A percentile compares a stretch with the other conserved stretches of the same genome.
Conservation (phyloP, 2,113 vertebrate species). For the Odontesthes bonariensis region DNA sequence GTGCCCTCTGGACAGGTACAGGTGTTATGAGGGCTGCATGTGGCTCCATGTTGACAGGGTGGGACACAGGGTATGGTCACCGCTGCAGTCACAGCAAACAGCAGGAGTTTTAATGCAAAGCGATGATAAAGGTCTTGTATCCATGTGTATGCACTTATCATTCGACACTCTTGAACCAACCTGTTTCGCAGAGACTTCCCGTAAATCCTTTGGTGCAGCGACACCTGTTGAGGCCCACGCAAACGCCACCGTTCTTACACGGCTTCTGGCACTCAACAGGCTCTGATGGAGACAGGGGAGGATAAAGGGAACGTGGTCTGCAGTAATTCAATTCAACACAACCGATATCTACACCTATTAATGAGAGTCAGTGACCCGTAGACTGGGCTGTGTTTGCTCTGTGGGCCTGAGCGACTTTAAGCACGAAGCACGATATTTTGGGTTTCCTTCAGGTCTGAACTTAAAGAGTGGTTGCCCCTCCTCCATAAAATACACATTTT, state of each 20-base stretch:
- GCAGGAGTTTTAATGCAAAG: background rate
- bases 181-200: conserved; percentile 80
- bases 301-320: background rate
- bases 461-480: background rate
- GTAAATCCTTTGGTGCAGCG: conserved; percentile 79
- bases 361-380: background rate
- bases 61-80: conserved; percentile 83
- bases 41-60: conserved; percentile 82
- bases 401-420: background rate
- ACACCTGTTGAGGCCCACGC: conserved; percentile 83
- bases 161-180: conserved; percentile 55
- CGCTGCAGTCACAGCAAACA: conserved; percentile 63
- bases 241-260: conserved; percentile 79
- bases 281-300: conserved; percentile 64
- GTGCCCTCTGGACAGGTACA: conserved; percentile 83
- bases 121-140: background rate
- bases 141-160: background rate
- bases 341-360: background rate
- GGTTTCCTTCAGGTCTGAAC: background rate
- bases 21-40: conserved; percentile 83
- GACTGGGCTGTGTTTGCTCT: conserved; percentile 6
- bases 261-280: conserved; percentile 76
- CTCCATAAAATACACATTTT: background rate
- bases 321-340: background rate
- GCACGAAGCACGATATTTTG: background rate